Conservation (phyloP, 2,888 invertebrate genomes). For the Hirtodrosophila histrioides region DNA sequence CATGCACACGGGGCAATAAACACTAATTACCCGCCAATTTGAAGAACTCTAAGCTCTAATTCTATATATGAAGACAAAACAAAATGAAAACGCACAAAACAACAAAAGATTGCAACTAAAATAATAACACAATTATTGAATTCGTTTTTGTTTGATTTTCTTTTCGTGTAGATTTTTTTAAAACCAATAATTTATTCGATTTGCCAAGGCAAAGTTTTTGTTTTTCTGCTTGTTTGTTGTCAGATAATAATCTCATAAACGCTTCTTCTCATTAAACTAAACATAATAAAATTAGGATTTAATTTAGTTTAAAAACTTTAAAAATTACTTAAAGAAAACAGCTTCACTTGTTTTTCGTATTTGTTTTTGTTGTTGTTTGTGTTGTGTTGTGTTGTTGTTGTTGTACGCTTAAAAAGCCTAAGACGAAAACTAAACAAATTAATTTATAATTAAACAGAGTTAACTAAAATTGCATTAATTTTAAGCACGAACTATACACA, state of each 20-base stretch:
- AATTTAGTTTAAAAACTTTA: slow-evolving; percentile 77
- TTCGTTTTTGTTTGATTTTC: slow-evolving; percentile 61
- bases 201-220: slow-evolving; percentile 58
- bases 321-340: slow-evolving; percentile 81
- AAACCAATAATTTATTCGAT: slow-evolving; percentile 72
- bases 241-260: slow-evolving; percentile 74
- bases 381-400: slow-evolving; percentile 33
- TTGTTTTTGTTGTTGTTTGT: slow-evolving; percentile 44
- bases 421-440: slow-evolving; percentile 73
- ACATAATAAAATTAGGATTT: slow-evolving; percentile 72
- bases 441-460: slow-evolving; percentile 79
- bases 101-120: slow-evolving; percentile 58
- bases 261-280: slow-evolving; percentile 75
- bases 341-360: slow-evolving; percentile 65
- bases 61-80: slow-evolving; percentile 28
- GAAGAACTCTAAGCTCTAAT: slow-evolving; percentile 48
- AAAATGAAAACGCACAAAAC: slow-evolving; percentile 23
- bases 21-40: slow-evolving; percentile 16
- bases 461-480: slow-evolving; percentile 79
- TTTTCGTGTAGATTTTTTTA: slow-evolving; percentile 55
- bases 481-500: slow-evolving; percentile 79
- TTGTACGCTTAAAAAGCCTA: slow-evolving; percentile 56
- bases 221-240: slow-evolving; percentile 48
- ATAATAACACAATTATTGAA: slow-evolving; percentile 69
- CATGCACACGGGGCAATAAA: slow-evolving; percentile 35